phyloP scores from a whole-genome alignment of 2,888 invertebrate genomes.

The Myathropa florea region DNA sequence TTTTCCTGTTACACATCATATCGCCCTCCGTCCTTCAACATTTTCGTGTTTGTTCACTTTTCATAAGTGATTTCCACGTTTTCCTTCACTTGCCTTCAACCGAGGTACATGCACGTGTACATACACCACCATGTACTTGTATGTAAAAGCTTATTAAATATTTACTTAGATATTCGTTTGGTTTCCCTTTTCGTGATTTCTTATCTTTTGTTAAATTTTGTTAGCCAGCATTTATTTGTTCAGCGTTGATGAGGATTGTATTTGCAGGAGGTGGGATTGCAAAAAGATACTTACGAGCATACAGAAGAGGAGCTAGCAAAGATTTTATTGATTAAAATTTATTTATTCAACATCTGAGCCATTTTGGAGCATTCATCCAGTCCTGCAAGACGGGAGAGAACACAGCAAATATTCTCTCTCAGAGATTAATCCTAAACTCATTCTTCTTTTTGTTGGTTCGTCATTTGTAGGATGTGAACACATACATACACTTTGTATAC shows the following conservation, averaged over 20 bases:
- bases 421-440: conserved; percentile 42
- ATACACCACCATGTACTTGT: background rate
- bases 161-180: conserved; percentile 5
- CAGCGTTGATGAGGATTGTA: background rate
- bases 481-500: too few relatives aligned
- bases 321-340: conserved; percentile 49
- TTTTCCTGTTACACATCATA: background rate
- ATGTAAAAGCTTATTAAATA: conserved; percentile 21
- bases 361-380: background rate
- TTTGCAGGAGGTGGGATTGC: too few relatives aligned
- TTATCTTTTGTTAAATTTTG: conserved; percentile 14
- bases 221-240: background rate
- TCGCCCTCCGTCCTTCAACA: background rate
- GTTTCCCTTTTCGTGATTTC: background rate
- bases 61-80: background rate
- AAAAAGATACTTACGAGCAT: too few relatives aligned
- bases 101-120: too few relatives aligned
- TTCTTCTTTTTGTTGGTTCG: background rate
- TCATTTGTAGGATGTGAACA: too few relatives aligned
- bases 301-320: too few relatives aligned
- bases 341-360: conserved; percentile 47
- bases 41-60: background rate
- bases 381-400: background rate
- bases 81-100: background rate
- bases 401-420: conserved; percentile 17